A percentile compares a stretch with the other conserved stretches of the same genome.
phyloP scores from a whole-genome alignment of 2,113 vertebrate genomes.

The Laticauda colubrina region DNA sequence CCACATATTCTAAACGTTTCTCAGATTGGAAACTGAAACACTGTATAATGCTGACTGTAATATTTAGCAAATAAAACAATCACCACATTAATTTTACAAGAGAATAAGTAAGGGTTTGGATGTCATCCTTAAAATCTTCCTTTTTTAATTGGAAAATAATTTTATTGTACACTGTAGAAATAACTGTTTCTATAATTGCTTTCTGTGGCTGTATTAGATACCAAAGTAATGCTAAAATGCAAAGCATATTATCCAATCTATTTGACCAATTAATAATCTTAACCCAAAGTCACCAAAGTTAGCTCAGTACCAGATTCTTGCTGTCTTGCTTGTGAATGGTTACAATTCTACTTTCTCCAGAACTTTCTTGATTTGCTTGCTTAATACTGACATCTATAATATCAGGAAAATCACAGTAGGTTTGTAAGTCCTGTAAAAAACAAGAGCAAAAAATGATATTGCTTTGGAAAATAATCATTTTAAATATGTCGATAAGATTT shows the following conservation, averaged over 20 bases:
- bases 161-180: background rate
- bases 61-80: background rate
- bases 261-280: background rate
- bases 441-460: conserved; percentile 4
- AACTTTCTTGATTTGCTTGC: conserved; percentile 87
- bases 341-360: conserved; percentile 89
- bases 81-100: background rate
- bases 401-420: conserved; percentile 94
- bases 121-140: background rate
- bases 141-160: background rate
- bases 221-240: background rate
- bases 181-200: background rate
- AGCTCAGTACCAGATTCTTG: conserved; percentile 83
- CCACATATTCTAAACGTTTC: background rate
- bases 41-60: background rate
- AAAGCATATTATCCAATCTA: background rate
- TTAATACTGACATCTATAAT: conserved; percentile 97
- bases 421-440: conserved; percentile 80
- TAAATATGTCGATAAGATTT: background rate
- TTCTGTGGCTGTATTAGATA: background rate
- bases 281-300: conserved; percentile 12
- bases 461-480: conserved; percentile 15
- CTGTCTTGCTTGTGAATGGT: conserved; percentile 91
- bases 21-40: background rate
- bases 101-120: background rate